Base-by-base conservation (phyloP, 2,113 vertebrate species). In the Lethenteron camtschaticum region DNA sequence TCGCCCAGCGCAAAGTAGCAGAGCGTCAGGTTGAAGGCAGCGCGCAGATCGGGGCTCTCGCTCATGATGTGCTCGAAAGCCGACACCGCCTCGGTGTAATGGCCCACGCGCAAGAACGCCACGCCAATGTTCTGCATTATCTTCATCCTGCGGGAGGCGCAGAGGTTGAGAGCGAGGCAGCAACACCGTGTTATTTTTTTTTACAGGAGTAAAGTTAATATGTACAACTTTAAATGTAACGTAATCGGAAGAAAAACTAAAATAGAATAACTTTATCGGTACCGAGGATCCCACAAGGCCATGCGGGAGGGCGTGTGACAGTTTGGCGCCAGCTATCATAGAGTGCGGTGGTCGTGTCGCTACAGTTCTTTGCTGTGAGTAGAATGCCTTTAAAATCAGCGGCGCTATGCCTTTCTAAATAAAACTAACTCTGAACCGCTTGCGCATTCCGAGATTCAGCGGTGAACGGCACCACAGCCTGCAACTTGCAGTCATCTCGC, bases 101-200 rank as follows among this genome's bases (percentile, higher is more conserved):
- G 89, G 70, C 92, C 94, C 73, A 87, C 86, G 74, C 82, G 83
- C 75, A 96, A 79, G 75, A 99, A 95, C 0, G 88, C 85, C 70
- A 91, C 77, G n/a, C 87, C 91, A 9, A 97, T 95, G 70, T 97
- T 97, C 81, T 94, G 85, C 89, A 94, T 90, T 77, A 97, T 87
- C 80, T 95, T 97, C 77, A 96, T 91, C 79, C 92, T 89, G 75
- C 75, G 55, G 58, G 75, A 73, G 76, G 63, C n/a, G 24, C 63
- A 66, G 63, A 16, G 63, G 63, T 66, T 41, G 41, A 41, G 63
- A 66, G n/a, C 10, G 63, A 66, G n/a, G n/a, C 8, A 8, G 10
- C 10, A 24, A 41, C 41, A 41, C 24, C 63, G 24, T 66, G n/a
- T 66, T 66, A 66, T 66, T 66, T 10, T 66, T 10, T 66, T 24